These are phyloP conservation scores for Syndactyla subalaris DNA, from an alignment of 2,797 vertebrate species.

Conservation along the genomic window DNA sequence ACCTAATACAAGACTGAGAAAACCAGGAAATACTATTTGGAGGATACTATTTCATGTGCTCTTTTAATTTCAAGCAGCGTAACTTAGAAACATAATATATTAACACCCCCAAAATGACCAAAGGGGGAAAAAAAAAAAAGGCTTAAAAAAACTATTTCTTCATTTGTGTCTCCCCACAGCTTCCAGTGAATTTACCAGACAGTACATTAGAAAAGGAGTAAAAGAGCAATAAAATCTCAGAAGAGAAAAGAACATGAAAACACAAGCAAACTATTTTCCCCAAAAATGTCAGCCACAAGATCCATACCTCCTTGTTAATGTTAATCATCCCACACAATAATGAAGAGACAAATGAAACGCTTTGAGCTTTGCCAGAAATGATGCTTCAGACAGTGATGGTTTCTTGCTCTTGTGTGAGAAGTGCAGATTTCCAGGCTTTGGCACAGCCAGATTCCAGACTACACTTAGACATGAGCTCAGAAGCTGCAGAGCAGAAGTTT, in stretches of 20 bases:
- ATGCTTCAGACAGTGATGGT: not conserved
- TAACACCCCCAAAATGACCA: not conserved
- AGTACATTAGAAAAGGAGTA: not conserved
- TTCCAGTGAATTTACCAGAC: not conserved
- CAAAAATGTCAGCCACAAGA: not conserved
- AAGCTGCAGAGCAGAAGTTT: not conserved
- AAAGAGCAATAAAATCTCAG: not conserved
- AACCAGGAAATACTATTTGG: not conserved
- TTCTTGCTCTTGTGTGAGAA: not conserved
- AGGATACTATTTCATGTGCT: not conserved
- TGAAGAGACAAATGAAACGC: not conserved
- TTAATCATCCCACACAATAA: not conserved
- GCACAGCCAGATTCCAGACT: not conserved
- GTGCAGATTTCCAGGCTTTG: not conserved
- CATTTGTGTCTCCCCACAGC: not conserved
- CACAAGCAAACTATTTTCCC: not conserved
- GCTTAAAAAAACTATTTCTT: not conserved
- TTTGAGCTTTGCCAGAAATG: not conserved
- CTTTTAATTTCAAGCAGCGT: not conserved
- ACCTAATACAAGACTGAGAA: not conserved
- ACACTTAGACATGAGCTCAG: not conserved
- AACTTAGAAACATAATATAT: not conserved
- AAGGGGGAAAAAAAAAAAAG: rapidly evolving
- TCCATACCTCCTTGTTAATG: not conserved
- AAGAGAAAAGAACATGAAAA: not conserved